phyloP scores from a whole-genome alignment of 2,113 vertebrate genomes.

The Passer montanus region DNA sequence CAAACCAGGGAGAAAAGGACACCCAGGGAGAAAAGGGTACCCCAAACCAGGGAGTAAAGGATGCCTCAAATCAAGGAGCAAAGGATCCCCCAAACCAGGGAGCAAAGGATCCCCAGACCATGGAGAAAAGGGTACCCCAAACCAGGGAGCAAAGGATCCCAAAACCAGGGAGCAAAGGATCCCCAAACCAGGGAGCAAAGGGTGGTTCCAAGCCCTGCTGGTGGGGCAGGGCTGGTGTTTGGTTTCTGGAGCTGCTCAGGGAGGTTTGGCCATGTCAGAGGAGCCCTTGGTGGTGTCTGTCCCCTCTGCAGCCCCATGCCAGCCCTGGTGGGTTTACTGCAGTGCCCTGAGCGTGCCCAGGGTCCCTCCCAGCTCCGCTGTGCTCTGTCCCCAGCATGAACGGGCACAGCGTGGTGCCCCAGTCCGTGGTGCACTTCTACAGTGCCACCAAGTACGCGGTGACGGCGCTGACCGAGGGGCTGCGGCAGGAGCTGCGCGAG shows the following conservation, averaged over 20 bases:
- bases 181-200: too few relatives aligned
- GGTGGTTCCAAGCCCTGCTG: not conserved
- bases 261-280: fast-evolving
- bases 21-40: too few relatives aligned
- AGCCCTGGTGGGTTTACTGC: fast-evolving
- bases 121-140: not conserved
- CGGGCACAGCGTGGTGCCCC: conserved; percentile 84
- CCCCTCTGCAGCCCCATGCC: not conserved
- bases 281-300: fast-evolving
- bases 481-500: conserved; percentile 90
- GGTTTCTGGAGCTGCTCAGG: not conserved
- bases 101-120: too few relatives aligned
- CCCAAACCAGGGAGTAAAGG: too few relatives aligned
- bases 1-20: too few relatives aligned
- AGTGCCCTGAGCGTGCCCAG: not conserved
- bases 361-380: not conserved
- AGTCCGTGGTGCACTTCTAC: conserved; percentile 88
- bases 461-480: conserved; percentile 91
- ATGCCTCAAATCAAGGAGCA: too few relatives aligned
- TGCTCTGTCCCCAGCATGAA: conserved; percentile 82
- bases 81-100: not conserved
- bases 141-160: too few relatives aligned
- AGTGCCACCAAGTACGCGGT: conserved; percentile 94
- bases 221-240: fast-evolving
- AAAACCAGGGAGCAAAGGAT: not conserved